Evolutionary conservation across 30 jellyfish, hydroid and myxozoan species (phyloP).

Genomic region (Pseudorhiza aurosa): DNA sequence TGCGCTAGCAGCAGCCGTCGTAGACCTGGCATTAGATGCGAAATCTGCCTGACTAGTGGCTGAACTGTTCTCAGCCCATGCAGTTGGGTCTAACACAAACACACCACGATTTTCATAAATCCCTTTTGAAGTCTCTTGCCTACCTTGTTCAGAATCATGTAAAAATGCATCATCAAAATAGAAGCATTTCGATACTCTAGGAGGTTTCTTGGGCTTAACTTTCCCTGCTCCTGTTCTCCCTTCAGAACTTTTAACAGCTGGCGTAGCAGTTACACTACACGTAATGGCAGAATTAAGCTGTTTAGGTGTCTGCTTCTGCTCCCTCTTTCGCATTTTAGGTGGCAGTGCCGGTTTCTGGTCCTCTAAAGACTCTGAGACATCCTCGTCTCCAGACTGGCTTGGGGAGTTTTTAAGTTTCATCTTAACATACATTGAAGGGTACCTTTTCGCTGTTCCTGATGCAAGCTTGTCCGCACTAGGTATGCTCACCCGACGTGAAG

Average conservation of each 20-base stretch:
- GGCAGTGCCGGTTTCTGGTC: not conserved
- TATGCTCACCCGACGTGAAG: constrained; percentile 4
- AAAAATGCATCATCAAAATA: not conserved
- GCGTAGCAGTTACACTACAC: no score
- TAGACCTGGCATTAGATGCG: not conserved
- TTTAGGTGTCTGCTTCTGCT: no score
- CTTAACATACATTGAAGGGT: constrained; percentile 7
- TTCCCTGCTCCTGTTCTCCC: not conserved
- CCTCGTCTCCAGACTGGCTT: constrained; percentile 1
- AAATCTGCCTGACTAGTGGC: not conserved
- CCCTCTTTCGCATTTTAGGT: no score
- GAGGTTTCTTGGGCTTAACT: constrained; percentile 33
- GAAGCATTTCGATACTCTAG: constrained; percentile 8
- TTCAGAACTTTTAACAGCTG: no score
- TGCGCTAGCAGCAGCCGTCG: not conserved
- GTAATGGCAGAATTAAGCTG: no score
- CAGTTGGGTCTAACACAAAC: constrained; percentile 43
- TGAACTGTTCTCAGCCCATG: constrained; percentile 6
- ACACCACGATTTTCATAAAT: constrained; percentile 23
- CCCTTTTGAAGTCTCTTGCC: not conserved
- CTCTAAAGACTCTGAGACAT: not conserved
- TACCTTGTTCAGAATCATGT: not conserved
- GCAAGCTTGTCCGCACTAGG: constrained; percentile 59
- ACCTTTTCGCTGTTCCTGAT: constrained; percentile 34
- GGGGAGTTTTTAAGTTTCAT: constrained; percentile 4